Conservation (phyloP, 2,888 invertebrate genomes). For the Cenopis cana region DNA sequence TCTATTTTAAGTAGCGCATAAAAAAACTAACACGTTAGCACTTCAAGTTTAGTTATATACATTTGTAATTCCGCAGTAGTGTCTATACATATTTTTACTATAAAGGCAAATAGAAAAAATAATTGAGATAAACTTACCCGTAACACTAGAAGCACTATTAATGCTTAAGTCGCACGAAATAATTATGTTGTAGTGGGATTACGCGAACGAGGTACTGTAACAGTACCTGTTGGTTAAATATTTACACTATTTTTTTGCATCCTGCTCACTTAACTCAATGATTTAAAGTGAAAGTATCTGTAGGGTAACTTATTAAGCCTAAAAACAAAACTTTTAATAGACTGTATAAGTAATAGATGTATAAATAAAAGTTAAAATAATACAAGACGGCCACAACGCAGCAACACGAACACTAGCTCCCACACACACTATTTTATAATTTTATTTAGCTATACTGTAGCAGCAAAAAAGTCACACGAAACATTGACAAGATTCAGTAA, state of each 20-base stretch:
- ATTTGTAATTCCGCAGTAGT: conserved; percentile 7
- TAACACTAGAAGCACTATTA: conserved; percentile 38
- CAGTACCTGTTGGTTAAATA: conserved; percentile 58
- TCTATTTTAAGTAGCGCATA: background rate
- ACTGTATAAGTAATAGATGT: conserved; percentile 9
- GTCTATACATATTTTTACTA: background rate
- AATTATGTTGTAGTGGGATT: conserved; percentile 35
- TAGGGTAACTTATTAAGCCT: conserved; percentile 10
- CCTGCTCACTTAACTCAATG: conserved; percentile 39
- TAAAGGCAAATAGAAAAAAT: background rate
- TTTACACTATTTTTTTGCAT: conserved; percentile 53
- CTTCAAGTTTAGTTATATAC: conserved; percentile 1
- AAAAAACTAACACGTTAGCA: conserved; percentile 22
- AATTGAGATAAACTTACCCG: conserved; percentile 11
- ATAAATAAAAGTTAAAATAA: conserved; percentile 40
- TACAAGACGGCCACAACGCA: conserved; percentile 20
- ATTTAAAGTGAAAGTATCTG: conserved; percentile 13
- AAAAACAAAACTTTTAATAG: conserved; percentile 9
- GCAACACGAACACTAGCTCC: conserved; percentile 14
- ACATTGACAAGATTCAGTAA: too few relatives aligned
- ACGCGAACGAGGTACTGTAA: conserved; percentile 56
- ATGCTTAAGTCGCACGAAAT: background rate
- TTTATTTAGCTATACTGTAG: too few relatives aligned
- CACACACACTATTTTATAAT: background rate
- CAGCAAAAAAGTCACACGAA: too few relatives aligned